Conservation (phyloP, 2,888 invertebrate species). For the Conus canariensis region DNA sequence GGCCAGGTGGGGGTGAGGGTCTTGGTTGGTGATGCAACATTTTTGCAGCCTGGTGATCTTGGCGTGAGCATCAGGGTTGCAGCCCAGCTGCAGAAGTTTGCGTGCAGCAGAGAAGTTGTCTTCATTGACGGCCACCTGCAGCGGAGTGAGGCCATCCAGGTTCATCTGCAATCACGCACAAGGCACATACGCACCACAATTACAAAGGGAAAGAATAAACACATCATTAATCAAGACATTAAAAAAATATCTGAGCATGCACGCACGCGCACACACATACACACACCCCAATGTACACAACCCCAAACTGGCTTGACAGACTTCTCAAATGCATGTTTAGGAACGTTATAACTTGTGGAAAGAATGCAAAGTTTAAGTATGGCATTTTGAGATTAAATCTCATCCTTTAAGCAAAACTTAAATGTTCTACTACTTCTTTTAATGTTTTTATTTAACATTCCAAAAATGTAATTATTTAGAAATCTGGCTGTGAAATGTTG, state of each 20-base stretch:
- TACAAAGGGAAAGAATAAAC: neutral
- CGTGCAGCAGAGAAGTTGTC: conserved; percentile 66
- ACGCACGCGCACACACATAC: no score
- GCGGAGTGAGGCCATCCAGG: conserved; percentile 68
- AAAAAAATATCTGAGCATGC: neutral
- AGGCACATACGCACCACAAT: neutral
- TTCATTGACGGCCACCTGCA: conserved; percentile 69
- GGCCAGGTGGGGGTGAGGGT: conserved; percentile 75
- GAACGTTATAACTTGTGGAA: no score
- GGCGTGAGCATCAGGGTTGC: conserved; percentile 71
- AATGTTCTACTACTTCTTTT: no score
- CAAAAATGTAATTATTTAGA: no score
- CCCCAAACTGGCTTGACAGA: no score
- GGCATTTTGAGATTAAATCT: no score
- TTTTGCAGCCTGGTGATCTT: conserved; percentile 57
- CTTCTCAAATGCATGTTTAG: no score
- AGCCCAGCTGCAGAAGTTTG: conserved; percentile 71
- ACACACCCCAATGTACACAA: neutral
- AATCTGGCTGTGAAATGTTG: no score
- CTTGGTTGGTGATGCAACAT: conserved; percentile 72
- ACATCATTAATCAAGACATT: neutral
- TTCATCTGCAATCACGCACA: conserved; percentile 65
- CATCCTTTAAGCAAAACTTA: no score
- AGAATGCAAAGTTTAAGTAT: no score
- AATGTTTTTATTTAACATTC: no score